A percentile compares a stretch with the other conserved stretches of the same genome.
These are phyloP conservation scores for Dipodomys stephensi DNA, from an alignment of 2,113 vertebrate genomes.

Conservation along the genomic window DNA sequence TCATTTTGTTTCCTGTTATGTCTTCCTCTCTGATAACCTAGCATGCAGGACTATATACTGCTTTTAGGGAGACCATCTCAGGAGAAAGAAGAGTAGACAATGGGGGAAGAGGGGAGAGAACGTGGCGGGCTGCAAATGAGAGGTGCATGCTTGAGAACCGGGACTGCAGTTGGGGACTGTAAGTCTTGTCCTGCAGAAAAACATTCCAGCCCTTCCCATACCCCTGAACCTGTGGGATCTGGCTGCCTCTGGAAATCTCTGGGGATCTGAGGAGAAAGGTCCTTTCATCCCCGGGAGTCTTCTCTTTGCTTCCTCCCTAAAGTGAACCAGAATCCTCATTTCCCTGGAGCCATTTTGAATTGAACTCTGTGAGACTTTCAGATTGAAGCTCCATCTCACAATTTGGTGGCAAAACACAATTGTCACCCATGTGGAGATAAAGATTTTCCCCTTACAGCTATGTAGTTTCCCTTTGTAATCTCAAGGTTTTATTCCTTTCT, in stretches of 20 bases:
- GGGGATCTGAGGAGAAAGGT: neutral
- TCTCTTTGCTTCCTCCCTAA: neutral
- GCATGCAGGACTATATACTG: no score
- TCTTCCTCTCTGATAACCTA: neutral
- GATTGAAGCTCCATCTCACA: slow-evolving; percentile 9
- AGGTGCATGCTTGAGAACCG: neutral
- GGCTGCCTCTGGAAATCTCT: no score
- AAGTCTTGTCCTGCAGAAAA: neutral
- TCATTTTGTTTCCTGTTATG: neutral
- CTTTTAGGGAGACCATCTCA: neutral
- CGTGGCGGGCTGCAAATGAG: neutral
- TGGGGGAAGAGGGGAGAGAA: neutral
- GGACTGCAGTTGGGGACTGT: neutral
- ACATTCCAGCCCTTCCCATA: neutral
- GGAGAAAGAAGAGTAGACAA: neutral
- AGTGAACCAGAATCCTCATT: neutral
- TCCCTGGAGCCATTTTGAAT: neutral
- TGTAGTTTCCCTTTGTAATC: neutral
- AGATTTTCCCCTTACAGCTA: neutral
- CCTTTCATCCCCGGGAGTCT: neutral
- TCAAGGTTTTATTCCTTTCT: neutral
- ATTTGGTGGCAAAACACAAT: neutral
- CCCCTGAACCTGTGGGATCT: neutral
- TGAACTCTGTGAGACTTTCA: slow-evolving; percentile 13
- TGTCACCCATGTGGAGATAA: slow-evolving; percentile 12